These are phyloP conservation scores for Salticus scenicus DNA, from an alignment of 2,888 invertebrate genomes.

Conservation along the genomic window DNA sequence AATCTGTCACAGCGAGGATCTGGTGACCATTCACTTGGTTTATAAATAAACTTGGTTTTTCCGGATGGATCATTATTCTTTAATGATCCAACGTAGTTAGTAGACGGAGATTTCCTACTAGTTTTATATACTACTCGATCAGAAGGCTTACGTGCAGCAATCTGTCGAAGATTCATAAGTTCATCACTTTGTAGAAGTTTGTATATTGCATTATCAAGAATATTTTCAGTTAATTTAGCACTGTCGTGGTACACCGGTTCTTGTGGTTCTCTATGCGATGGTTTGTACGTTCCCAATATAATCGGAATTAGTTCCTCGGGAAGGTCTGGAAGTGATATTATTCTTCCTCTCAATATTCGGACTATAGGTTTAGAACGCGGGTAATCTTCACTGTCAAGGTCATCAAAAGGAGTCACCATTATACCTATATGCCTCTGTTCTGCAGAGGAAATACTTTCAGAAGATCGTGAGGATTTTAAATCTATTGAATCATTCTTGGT, in stretches of 20 bases:
- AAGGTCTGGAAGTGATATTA: constrained; percentile 46
- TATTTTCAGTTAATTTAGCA: constrained; percentile 28
- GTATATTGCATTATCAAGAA: constrained; percentile 46
- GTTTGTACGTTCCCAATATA: constrained; percentile 44
- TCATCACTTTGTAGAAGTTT: constrained; percentile 50
- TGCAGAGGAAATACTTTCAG: constrained; percentile 22
- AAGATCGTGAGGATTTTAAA: not conserved
- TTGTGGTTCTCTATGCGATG: constrained; percentile 8
- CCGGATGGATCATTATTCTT: constrained; percentile 30
- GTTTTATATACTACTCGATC: not conserved
- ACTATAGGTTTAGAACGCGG: constrained; percentile 32
- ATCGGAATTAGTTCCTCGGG: constrained; percentile 55
- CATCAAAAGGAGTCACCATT: constrained; percentile 47
- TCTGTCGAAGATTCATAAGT: not conserved
- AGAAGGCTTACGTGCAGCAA: not conserved
- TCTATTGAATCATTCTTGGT: not conserved
- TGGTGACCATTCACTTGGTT: constrained; percentile 39
- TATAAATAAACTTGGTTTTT: constrained; percentile 3
- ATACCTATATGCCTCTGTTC: constrained; percentile 59
- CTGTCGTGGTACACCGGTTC: not conserved
- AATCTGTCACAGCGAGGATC: constrained; percentile 73
- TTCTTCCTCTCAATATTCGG: constrained; percentile 41
- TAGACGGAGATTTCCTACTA: constrained; percentile 52
- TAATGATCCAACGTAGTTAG: constrained; percentile 51
- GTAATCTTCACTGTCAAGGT: not conserved